Base-by-base conservation (phyloP, 2,113 vertebrate genomes). In the Chionomys nivalis region DNA sequence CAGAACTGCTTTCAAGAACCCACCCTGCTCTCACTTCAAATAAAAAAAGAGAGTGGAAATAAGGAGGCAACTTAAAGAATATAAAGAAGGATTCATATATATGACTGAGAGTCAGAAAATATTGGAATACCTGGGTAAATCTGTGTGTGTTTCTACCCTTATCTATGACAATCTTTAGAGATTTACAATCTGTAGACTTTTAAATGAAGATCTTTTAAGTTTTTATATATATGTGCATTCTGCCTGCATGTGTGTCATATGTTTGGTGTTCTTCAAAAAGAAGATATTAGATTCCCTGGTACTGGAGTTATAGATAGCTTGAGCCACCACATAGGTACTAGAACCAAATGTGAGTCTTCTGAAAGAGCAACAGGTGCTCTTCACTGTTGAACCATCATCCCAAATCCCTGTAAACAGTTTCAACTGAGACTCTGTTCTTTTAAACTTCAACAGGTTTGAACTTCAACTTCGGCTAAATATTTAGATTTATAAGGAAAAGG, bases 51-150 rank as follows among this genome's bases (percentile, higher is more conserved):
- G 72, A 6, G 23, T 3, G 31, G 63, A 96, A 77, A 79, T 65
- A 17, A 94, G 36, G 90, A 91, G 33, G 5, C 21, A 77, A 92
- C 86, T 3, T 95, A 93, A 55, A 95, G 94, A 90, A 78, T 33
- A 78, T 17, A 92, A 90, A 89, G 86, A 7, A 76, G 13, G 5
- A 14, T 42, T 87, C n/a, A n/a, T 76, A 55, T 33, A 76, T 79
- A 87, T 73, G 10, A 44, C 70, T 4, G 26, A 95, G 14, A 94
- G 19, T 4, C 24, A 42, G 11, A 93, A 93, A 68, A 83, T 52
- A 23, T 70, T 49, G 63, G 61, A 89, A 61, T 6, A 2, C 7
- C 24, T 31, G 6, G 3, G 12, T 0, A 31, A 81, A 52, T 6
- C 79, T 14, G 82, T 33, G 78, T 55, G 2, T 75, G 3, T 23